Conservation (phyloP, 2,888 invertebrate species). For the Lasioglossum marginatum region DNA sequence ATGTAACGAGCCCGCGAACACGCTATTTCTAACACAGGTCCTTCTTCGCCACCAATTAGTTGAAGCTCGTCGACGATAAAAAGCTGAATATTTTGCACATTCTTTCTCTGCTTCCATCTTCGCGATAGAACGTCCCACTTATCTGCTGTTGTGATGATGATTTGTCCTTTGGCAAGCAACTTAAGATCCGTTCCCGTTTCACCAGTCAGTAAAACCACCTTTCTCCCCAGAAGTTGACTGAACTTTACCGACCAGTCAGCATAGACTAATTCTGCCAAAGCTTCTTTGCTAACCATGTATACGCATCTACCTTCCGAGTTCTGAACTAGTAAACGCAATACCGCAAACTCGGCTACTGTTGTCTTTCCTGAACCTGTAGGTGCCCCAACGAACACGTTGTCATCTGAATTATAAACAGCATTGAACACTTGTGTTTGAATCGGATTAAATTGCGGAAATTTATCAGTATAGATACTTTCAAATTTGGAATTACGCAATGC, state of each 20-base stretch:
- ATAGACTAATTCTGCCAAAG: constrained; percentile 95
- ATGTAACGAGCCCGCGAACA: constrained; percentile 98
- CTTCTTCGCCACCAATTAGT: constrained; percentile 94
- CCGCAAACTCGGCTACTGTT: constrained; percentile 97
- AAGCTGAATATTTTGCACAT: constrained; percentile 97
- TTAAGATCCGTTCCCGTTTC: constrained; percentile 99
- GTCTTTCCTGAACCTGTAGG: constrained; percentile 97
- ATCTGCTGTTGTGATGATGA: constrained; percentile 98
- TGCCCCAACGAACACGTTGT: constrained; percentile 98
- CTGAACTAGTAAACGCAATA: constrained; percentile 93
- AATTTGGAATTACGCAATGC: constrained; percentile 95
- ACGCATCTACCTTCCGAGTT: constrained; percentile 94
- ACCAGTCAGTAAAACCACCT: constrained; percentile 96
- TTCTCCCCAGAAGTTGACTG: constrained; percentile 91
- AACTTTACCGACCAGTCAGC: constrained; percentile 97
- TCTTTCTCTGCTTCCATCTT: constrained; percentile 99
- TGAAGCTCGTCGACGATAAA: constrained; percentile 99
- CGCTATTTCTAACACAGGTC: constrained; percentile 96
- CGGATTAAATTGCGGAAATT: constrained; percentile 98
- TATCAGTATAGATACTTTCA: constrained; percentile 93
- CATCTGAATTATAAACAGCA: constrained; percentile 98
- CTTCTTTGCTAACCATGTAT: constrained; percentile 96
- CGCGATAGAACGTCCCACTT: constrained; percentile 99
- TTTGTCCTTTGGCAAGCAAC: constrained; percentile 95
- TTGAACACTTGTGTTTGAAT: constrained; percentile 99